phyloP scores from a whole-genome alignment of 1,140 invertebrate species.

The Tetraneura akinire region DNA sequence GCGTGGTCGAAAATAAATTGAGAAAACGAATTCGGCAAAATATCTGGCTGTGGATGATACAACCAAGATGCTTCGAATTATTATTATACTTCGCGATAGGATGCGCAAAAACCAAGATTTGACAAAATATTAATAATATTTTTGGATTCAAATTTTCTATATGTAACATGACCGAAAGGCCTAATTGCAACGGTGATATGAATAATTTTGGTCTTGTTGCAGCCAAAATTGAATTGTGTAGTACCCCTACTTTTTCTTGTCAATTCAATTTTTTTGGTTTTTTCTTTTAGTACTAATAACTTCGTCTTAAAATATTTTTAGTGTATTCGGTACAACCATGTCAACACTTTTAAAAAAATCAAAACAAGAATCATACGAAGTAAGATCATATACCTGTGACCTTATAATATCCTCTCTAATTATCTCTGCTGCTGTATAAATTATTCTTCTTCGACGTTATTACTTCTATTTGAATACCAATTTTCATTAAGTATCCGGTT shows the following conservation, averaged over 20 bases:
- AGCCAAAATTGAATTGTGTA: too few species aligned
- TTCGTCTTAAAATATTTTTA: conserved; percentile 13
- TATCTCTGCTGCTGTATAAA: conserved; percentile 21
- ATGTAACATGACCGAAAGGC: conserved; percentile 53
- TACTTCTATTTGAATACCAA: conserved; percentile 24
- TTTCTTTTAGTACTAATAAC: background rate
- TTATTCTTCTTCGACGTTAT: conserved; percentile 7
- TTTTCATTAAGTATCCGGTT: conserved; percentile 29
- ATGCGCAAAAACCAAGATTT: conserved; percentile 54
- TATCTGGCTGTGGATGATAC: conserved; percentile 50
- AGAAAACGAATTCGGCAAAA: conserved; percentile 52
- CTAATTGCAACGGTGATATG: conserved; percentile 54
- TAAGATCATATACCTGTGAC: conserved; percentile 13
- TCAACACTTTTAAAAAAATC: conserved; percentile 9
- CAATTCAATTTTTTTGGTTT: conserved; percentile 13
- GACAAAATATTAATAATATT: conserved; percentile 53
- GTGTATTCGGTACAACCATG: conserved; percentile 9
- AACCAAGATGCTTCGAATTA: conserved; percentile 55
- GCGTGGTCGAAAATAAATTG: conserved; percentile 57
- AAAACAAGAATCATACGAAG: conserved; percentile 14
- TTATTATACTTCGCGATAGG: conserved; percentile 52
- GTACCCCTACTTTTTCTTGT: conserved; percentile 18
- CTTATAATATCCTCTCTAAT: conserved; percentile 18
- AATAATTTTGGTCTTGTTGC: conserved; percentile 56
- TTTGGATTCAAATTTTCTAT: conserved; percentile 55